These are phyloP conservation scores for Harmothoe impar DNA, from an alignment of 2,888 invertebrate species.

Conservation along the genomic window DNA sequence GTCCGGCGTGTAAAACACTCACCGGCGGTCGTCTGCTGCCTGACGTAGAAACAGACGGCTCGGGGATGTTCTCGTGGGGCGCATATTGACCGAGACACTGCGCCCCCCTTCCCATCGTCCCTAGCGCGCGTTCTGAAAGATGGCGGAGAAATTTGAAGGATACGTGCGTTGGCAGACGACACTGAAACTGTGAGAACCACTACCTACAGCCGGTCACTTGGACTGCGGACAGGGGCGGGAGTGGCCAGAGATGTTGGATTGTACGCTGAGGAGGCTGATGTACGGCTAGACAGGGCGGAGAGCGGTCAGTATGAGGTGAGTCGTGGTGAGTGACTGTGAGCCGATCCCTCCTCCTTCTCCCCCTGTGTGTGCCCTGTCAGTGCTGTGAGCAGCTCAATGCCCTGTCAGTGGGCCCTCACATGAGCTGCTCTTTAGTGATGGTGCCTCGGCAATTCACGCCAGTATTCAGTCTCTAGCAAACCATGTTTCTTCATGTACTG, in stretches of 20 bases:
- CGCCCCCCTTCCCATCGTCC: not conserved
- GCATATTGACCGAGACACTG: not conserved
- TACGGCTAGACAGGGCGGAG: not conserved
- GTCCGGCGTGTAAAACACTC: not conserved
- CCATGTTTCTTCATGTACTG: too few species aligned
- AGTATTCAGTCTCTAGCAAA: too few species aligned
- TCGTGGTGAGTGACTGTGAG: not conserved
- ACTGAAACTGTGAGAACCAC: not conserved
- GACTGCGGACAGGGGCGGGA: not conserved
- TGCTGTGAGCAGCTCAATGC: not conserved
- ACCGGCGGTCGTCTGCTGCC: not conserved
- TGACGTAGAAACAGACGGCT: not conserved
- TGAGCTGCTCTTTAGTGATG: too few species aligned
- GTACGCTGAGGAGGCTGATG: not conserved
- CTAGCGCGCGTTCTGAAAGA: not conserved
- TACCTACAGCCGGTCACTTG: not conserved
- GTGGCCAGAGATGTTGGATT: not conserved
- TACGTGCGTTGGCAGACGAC: not conserved
- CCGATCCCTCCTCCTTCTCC: not conserved
- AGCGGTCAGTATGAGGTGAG: constrained; percentile 19
- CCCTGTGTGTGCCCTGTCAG: not conserved
- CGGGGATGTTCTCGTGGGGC: constrained; percentile 20
- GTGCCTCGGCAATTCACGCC: too few species aligned
- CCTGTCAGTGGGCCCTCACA: not conserved
- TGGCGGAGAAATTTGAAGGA: constrained; percentile 18